These are phyloP conservation scores for Pachycephus smyrnensis DNA, from an alignment of 2,888 invertebrate genomes.

Conservation along the genomic window DNA sequence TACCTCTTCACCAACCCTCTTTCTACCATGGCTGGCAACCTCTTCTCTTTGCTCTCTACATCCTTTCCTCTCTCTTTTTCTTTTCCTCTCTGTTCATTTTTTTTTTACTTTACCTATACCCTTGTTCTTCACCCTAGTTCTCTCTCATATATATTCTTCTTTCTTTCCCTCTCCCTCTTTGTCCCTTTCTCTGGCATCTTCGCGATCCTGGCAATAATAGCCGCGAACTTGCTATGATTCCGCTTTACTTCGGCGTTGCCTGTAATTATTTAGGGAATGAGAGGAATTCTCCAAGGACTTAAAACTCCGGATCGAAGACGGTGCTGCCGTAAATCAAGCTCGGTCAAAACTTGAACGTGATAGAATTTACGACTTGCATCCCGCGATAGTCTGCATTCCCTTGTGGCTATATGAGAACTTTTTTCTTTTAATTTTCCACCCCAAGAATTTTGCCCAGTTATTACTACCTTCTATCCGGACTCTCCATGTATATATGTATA, in stretches of 20 bases:
- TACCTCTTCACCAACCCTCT: constrained; percentile 2
- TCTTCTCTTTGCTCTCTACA: constrained; percentile 17
- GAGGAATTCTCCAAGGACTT: constrained; percentile 36
- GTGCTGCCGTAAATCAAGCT: not conserved
- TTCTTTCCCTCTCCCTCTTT: not conserved
- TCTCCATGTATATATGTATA: not conserved
- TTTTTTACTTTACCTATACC: not conserved
- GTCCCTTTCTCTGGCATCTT: constrained; percentile 33
- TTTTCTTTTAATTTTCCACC: not conserved
- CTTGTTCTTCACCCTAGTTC: not conserved
- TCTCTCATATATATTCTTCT: not conserved
- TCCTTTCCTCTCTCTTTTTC: constrained; percentile 17
- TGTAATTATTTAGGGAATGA: constrained; percentile 51
- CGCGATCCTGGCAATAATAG: constrained; percentile 53
- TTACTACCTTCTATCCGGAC: not conserved
- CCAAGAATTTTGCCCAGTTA: not conserved
- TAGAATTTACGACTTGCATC: not conserved
- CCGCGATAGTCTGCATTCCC: not conserved
- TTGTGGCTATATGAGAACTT: not conserved
- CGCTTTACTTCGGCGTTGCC: constrained; percentile 32
- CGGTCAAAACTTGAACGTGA: not conserved
- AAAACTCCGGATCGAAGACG: not conserved
- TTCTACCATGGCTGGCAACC: not conserved
- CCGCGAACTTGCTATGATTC: constrained; percentile 47
- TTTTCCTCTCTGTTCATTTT: not conserved